phyloP scores from a whole-genome alignment of 2,797 vertebrate genomes.

The Huso huso region DNA sequence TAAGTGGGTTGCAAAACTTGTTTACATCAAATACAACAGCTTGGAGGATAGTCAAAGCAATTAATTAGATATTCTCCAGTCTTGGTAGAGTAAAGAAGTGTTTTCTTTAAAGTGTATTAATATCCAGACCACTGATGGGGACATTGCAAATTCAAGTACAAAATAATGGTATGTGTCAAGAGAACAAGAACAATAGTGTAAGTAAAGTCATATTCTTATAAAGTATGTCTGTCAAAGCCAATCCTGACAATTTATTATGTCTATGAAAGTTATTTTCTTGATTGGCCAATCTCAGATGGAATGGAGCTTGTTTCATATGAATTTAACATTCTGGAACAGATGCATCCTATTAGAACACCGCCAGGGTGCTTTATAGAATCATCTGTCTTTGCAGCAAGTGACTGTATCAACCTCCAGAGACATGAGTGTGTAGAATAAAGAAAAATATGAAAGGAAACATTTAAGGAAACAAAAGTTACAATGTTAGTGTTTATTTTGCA shows the following conservation, averaged over 20 bases:
- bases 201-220: slow-evolving; percentile 29
- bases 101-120: slow-evolving; percentile 27
- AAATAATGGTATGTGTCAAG: slow-evolving; percentile 30
- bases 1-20: no score
- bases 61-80: no score
- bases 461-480: no score
- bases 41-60: no score
- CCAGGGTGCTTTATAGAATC: slow-evolving; percentile 47
- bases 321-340: slow-evolving; percentile 52
- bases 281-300: slow-evolving; percentile 42
- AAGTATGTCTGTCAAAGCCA: slow-evolving; percentile 34
- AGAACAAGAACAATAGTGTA: slow-evolving; percentile 18
- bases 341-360: slow-evolving; percentile 42
- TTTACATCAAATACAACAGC: no score
- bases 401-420: no score
- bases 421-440: no score
- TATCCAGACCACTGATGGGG: slow-evolving; percentile 21
- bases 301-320: slow-evolving; percentile 45
- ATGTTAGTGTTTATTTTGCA: no score
- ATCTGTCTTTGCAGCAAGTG: slow-evolving; percentile 44
- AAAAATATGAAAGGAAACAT: no score
- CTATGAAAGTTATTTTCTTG: slow-evolving; percentile 38
- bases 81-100: slow-evolving; percentile 30
- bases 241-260: slow-evolving; percentile 41
- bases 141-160: slow-evolving; percentile 28